Evolutionary conservation across 2,113 vertebrate genomes (phyloP).

Genomic region (Apistogramma diplotaenia): DNA sequence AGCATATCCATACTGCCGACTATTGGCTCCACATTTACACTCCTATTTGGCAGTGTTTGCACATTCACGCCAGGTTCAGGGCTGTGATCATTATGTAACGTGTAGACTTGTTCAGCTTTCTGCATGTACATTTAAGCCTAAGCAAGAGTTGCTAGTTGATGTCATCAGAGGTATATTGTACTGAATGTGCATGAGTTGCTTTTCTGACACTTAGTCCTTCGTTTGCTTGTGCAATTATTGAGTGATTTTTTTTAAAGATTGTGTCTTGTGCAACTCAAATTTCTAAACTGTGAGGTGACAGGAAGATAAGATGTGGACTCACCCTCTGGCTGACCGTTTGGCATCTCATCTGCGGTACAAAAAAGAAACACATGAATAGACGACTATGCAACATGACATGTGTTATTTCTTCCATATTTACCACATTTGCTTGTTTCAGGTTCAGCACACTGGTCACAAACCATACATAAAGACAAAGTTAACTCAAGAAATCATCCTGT

Average conservation of each 20-base stretch:
- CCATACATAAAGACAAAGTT: background rate
- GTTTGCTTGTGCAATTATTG: background rate
- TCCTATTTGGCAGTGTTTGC: slow-evolving; percentile 37
- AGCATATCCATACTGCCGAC: slow-evolving; percentile 22
- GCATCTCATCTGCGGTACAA: slow-evolving; percentile 64
- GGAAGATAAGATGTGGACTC: slow-evolving; percentile 50
- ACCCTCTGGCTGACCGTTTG: slow-evolving; percentile 75
- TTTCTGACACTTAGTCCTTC: background rate
- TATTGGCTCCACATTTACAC: slow-evolving; percentile 61
- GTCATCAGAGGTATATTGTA: background rate
- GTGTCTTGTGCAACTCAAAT: background rate
- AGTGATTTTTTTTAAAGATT: background rate
- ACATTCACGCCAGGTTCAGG: slow-evolving; percentile 39
- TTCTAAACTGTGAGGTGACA: slow-evolving; percentile 9
- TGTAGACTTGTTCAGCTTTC: background rate
- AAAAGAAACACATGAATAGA: slow-evolving; percentile 24
- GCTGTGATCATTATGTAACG: background rate
- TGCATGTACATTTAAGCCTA: background rate
- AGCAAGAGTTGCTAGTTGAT: background rate
- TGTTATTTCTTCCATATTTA: background rate
- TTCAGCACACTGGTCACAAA: slow-evolving; percentile 3
- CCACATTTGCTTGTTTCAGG: background rate
- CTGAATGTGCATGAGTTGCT: background rate
- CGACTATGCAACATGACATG: background rate
- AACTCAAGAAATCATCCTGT: too few relatives aligned